Percentiles rank a stretch among this genome's conserved stretches.
Evolutionary conservation across 2,113 vertebrate genomes (phyloP).

Genomic region (Parus major): DNA sequence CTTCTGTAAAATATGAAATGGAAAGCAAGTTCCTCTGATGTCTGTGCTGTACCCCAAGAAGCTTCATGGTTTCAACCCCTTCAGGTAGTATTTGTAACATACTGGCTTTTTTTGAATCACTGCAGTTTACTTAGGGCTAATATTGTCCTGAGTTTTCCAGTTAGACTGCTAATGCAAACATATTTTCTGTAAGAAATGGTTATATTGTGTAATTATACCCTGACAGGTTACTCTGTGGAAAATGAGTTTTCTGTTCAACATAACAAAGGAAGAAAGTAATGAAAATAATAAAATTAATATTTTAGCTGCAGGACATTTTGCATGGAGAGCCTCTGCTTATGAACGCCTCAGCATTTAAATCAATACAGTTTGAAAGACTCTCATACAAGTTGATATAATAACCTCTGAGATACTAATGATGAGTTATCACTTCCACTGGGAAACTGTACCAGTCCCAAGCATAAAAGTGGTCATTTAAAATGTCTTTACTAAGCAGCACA

Average conservation of each 20-base stretch:
- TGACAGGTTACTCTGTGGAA: background rate
- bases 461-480: constrained; percentile 54
- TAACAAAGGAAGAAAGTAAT: background rate
- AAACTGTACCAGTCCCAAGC: background rate
- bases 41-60: background rate
- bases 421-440: constrained; percentile 42
- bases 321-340: background rate
- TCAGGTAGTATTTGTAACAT: background rate
- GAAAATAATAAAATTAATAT: background rate
- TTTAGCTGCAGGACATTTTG: background rate
- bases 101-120: background rate
- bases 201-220: background rate
- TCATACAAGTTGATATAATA: constrained; percentile 34
- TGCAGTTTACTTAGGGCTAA: background rate
- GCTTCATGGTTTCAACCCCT: background rate
- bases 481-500: constrained; percentile 46
- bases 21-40: background rate
- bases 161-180: background rate
- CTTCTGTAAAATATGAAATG: background rate
- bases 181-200: background rate
- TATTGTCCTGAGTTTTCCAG: background rate
- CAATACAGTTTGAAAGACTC: constrained; percentile 37
- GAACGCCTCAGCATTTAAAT: constrained; percentile 1
- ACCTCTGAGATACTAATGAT: constrained; percentile 52
- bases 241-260: background rate